phyloP scores from a whole-genome alignment of 2,113 vertebrate species.

The Caloenas nicobarica region DNA sequence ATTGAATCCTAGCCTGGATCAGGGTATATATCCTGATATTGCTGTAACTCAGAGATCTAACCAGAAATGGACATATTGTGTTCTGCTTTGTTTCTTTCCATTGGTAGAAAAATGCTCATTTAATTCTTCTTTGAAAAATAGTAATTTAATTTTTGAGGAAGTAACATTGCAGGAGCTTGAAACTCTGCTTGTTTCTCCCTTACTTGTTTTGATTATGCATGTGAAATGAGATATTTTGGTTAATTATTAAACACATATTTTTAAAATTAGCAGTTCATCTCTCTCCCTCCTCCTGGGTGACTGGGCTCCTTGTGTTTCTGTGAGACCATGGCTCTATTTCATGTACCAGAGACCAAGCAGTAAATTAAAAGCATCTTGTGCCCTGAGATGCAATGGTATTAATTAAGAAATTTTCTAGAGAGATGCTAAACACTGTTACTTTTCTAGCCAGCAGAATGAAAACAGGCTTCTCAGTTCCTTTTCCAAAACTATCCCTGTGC shows the following conservation, averaged over 20 bases:
- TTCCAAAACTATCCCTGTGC: not conserved
- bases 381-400: not conserved
- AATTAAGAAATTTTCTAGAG: not conserved
- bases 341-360: not conserved
- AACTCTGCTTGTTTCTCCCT: not conserved
- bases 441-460: not conserved
- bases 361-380: not conserved
- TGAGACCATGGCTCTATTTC: not conserved
- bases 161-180: not conserved
- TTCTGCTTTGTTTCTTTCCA: not conserved
- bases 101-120: not conserved
- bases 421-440: not conserved
- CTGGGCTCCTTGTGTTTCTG: not conserved
- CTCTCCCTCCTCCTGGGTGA: accelerated
- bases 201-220: not conserved
- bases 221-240: not conserved
- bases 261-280: not conserved
- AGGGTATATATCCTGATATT: not conserved
- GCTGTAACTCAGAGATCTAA: not conserved
- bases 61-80: accelerated
- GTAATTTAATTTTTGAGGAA: not conserved
- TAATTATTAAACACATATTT: not conserved
- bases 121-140: not conserved
- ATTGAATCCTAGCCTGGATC: not conserved
- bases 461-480: not conserved